These are phyloP conservation scores for Operophtera brumata DNA, from an alignment of 2,888 invertebrate species.

Conservation along the genomic window DNA sequence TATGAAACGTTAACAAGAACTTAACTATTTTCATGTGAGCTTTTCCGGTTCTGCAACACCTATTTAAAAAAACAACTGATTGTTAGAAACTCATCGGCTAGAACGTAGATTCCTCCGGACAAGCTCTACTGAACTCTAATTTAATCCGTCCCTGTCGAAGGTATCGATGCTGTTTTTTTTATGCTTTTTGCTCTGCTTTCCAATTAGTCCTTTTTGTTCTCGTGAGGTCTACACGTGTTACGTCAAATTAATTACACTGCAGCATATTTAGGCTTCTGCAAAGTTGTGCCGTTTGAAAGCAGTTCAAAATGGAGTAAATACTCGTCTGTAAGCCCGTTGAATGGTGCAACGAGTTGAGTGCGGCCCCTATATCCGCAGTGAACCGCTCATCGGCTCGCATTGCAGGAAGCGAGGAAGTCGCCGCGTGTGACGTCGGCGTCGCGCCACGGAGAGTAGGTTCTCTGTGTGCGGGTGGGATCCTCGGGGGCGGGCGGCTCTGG, in stretches of 20 bases:
- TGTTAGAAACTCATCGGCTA: not conserved
- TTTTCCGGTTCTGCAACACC: not conserved
- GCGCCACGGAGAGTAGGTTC: constrained; percentile 32
- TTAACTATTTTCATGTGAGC: not conserved
- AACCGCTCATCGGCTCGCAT: constrained; percentile 30
- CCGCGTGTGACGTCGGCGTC: constrained; percentile 41
- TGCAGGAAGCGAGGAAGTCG: constrained; percentile 44
- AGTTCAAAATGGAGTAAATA: constrained; percentile 20
- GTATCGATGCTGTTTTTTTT: constrained; percentile 28
- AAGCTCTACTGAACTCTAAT: constrained; percentile 1
- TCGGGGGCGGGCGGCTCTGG: constrained; percentile 40
- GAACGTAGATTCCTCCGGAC: constrained; percentile 4
- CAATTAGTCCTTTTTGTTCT: constrained; percentile 19
- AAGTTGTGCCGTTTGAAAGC: constrained; percentile 26
- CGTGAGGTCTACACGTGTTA: constrained; percentile 28
- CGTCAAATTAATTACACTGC: constrained; percentile 45
- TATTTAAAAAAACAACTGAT: not conserved
- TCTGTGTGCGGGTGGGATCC: constrained; percentile 56
- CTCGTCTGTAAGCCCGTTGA: constrained; percentile 16
- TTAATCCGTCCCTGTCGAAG: constrained; percentile 4
- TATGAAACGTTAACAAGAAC: not conserved
- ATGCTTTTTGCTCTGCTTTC: not conserved
- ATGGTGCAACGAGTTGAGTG: constrained; percentile 23
- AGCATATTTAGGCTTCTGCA: constrained; percentile 33
- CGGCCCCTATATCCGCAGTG: constrained; percentile 39